A percentile compares a stretch with the other conserved stretches of the same genome.
Evolutionary conservation across 2,888 invertebrate species (phyloP).

Genomic region (Mamestra brassicae): DNA sequence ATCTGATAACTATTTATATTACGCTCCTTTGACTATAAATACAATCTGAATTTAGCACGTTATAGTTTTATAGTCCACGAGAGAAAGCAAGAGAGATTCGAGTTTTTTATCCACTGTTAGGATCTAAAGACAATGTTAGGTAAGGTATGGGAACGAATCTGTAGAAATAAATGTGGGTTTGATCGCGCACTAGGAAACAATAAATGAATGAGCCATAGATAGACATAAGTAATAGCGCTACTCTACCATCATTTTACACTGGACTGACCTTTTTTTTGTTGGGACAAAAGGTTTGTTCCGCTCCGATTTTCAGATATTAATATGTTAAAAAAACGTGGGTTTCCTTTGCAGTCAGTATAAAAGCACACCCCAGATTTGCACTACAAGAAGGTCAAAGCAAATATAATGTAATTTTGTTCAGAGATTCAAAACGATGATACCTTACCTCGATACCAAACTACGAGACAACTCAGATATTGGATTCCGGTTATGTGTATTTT

Average conservation of each 20-base stretch:
- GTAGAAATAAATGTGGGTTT: slow-evolving; percentile 6
- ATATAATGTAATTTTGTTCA: neutral
- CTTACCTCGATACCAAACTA: neutral
- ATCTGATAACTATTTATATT: too few species aligned
- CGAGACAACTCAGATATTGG: neutral
- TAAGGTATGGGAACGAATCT: neutral
- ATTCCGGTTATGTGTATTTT: neutral
- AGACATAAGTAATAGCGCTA: neutral
- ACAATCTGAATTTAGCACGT: too few species aligned
- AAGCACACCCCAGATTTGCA: too few species aligned
- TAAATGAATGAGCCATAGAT: slow-evolving; percentile 12
- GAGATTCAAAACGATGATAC: too few species aligned
- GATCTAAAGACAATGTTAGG: neutral
- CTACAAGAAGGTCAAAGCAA: too few species aligned
- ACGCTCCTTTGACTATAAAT: too few species aligned
- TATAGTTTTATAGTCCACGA: too few species aligned
- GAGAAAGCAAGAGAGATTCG: too few species aligned
- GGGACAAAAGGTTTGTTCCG: neutral
- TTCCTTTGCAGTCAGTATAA: neutral
- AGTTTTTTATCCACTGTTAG: too few species aligned
- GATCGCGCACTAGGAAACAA: neutral
- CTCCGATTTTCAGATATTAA: neutral
- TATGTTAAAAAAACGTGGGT: neutral
- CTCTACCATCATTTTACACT: slow-evolving; percentile 8
- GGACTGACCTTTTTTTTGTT: slow-evolving; percentile 1